Conservation (phyloP, 2,797 vertebrate species). For the Cyprinella venusta region DNA sequence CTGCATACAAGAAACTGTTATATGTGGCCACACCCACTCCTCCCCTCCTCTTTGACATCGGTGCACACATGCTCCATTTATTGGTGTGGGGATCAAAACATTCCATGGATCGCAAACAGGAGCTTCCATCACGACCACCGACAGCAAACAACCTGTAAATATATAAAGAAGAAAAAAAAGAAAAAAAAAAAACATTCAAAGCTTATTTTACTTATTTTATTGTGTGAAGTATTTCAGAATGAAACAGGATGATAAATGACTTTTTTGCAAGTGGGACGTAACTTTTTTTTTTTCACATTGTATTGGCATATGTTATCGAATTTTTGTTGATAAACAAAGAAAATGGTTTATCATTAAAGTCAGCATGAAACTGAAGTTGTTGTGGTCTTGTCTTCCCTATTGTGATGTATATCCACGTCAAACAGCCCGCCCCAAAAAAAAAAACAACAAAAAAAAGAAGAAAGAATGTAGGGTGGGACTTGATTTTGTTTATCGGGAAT, state of each 20-base stretch:
- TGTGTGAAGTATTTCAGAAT: not conserved
- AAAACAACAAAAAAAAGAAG: no score
- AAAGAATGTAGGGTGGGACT: no score
- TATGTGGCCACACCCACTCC: conserved; percentile 93
- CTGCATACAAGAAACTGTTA: conserved; percentile 93
- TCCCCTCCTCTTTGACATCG: conserved; percentile 94
- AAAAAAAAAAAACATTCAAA: not conserved
- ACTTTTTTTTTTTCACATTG: not conserved
- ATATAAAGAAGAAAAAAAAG: not conserved
- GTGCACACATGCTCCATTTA: conserved; percentile 93
- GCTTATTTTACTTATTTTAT: not conserved
- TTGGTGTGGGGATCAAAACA: conserved; percentile 98
- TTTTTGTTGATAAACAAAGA: not conserved
- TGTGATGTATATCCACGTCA: no score
- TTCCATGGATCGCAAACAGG: conserved; percentile 95
- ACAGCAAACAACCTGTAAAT: conserved; percentile 88
- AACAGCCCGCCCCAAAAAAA: no score
- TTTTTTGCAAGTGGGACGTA: not conserved
- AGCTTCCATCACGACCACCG: conserved; percentile 94
- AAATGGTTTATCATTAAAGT: not conserved
- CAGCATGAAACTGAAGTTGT: not conserved
- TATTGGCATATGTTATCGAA: not conserved
- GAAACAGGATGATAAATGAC: not conserved
- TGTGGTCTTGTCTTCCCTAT: not conserved
- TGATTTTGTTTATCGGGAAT: no score